A percentile compares a stretch with the other conserved stretches of the same genome.
Evolutionary conservation across 1,140 invertebrate species (phyloP).

Genomic region (Drosophila carrolli): DNA sequence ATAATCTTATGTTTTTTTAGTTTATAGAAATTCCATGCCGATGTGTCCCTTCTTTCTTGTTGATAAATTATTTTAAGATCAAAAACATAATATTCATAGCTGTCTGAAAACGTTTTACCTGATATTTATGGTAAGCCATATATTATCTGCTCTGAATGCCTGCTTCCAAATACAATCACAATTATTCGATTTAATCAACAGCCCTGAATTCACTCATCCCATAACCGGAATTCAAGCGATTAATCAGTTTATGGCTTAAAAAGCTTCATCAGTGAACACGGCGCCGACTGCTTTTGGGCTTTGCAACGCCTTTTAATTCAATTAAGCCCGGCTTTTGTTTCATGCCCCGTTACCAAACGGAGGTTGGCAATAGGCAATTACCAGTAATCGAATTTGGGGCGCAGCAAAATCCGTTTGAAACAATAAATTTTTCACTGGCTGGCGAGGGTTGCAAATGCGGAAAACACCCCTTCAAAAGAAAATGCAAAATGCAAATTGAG

Average conservation of each 20-base stretch:
- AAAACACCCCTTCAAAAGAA: conserved; percentile 16
- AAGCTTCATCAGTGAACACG: conserved; percentile 56
- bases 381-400: conserved; percentile 73
- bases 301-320: conserved; percentile 72
- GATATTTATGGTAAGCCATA: too few relatives aligned
- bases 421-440: conserved; percentile 65
- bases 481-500: conserved; percentile 73
- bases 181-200: conserved; percentile 16
- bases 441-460: conserved; percentile 17
- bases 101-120: too few relatives aligned
- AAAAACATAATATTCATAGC: too few relatives aligned
- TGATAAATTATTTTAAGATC: too few relatives aligned
- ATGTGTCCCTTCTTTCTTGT: too few relatives aligned
- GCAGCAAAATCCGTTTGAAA: conserved; percentile 66
- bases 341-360: conserved; percentile 5
- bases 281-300: conserved; percentile 52
- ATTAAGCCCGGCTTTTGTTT: conserved; percentile 70
- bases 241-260: conserved; percentile 68
- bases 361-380: conserved; percentile 70
- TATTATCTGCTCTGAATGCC: background rate
- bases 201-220: conserved; percentile 1
- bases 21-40: too few relatives aligned
- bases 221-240: conserved; percentile 28
- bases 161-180: conserved; percentile 6
- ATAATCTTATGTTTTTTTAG: too few relatives aligned